Conservation (phyloP, 2,888 invertebrate species). For the Macaria liturata region DNA sequence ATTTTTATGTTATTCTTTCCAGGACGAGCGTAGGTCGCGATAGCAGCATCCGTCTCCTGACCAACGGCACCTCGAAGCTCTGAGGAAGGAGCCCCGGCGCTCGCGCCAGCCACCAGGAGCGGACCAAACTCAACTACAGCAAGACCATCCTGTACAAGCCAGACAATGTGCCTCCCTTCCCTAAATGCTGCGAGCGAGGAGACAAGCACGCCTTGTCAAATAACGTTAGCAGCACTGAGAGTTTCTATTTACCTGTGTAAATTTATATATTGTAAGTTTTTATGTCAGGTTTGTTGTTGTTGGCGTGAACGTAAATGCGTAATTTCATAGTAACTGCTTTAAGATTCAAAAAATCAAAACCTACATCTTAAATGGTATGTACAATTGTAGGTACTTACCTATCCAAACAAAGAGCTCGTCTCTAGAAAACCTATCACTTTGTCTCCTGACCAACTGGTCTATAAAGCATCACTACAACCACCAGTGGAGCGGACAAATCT, state of each 20-base stretch:
- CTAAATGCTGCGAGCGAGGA: slow-evolving; percentile 70
- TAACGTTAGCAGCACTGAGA: slow-evolving; percentile 61
- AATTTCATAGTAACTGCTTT: too few species aligned
- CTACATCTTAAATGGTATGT: too few species aligned
- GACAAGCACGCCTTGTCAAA: slow-evolving; percentile 41
- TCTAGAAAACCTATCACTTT: too few species aligned
- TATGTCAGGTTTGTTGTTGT: too few species aligned
- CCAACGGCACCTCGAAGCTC: slow-evolving; percentile 76
- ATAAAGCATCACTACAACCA: too few species aligned
- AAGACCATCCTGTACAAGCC: slow-evolving; percentile 54
- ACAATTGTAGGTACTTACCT: too few species aligned
- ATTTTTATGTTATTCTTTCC: slow-evolving; percentile 28
- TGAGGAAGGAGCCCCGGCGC: slow-evolving; percentile 63
- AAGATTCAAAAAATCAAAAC: too few species aligned
- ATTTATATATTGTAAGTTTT: too few species aligned
- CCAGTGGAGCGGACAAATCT: too few species aligned
- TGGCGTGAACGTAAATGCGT: too few species aligned
- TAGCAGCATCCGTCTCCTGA: slow-evolving; percentile 71
- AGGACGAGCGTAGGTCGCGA: slow-evolving; percentile 73
- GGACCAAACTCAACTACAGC: slow-evolving; percentile 67
- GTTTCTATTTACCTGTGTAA: slow-evolving; percentile 53
- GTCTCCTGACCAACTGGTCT: too few species aligned
- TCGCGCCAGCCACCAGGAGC: slow-evolving; percentile 57
- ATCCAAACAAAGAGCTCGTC: too few species aligned
- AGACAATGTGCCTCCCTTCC: slow-evolving; percentile 63